phyloP scores from a whole-genome alignment of 1,140 invertebrate species.

The Potamilus streckersoni region DNA sequence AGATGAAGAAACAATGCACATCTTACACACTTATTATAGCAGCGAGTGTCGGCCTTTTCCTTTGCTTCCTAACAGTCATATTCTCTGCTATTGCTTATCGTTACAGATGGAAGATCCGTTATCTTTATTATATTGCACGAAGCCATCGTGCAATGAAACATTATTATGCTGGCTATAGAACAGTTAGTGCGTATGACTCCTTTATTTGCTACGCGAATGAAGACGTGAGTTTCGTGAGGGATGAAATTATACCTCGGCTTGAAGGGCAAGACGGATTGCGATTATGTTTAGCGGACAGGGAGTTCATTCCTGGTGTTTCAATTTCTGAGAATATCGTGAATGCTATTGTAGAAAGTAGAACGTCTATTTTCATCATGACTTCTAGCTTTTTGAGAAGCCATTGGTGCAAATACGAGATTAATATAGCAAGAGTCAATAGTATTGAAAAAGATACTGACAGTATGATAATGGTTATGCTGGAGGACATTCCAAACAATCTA shows the following conservation, averaged over 20 bases:
- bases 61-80: slow-evolving; percentile 12
- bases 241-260: slow-evolving; percentile 29
- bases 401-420: slow-evolving; percentile 72
- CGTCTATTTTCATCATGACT: slow-evolving; percentile 74
- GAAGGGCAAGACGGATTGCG: slow-evolving; percentile 29
- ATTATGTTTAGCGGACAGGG: slow-evolving; percentile 45
- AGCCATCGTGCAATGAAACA: neutral
- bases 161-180: neutral
- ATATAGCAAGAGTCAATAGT: slow-evolving; percentile 29
- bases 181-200: slow-evolving; percentile 33
- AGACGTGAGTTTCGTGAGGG: slow-evolving; percentile 31
- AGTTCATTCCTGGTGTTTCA: slow-evolving; percentile 51
- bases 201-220: slow-evolving; percentile 48
- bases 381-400: slow-evolving; percentile 75
- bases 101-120: slow-evolving; percentile 23
- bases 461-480: slow-evolving; percentile 14
- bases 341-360: slow-evolving; percentile 73
- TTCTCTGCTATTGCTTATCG: slow-evolving; percentile 12
- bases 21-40: slow-evolving; percentile 12
- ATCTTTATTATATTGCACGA: slow-evolving; percentile 10
- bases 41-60: neutral
- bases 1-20: slow-evolving; percentile 1
- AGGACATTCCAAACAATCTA: slow-evolving; percentile 1
- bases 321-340: slow-evolving; percentile 75
- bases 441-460: slow-evolving; percentile 6